These are phyloP conservation scores for Torymus texanus DNA, from an alignment of 2,888 invertebrate species.

Conservation along the genomic window DNA sequence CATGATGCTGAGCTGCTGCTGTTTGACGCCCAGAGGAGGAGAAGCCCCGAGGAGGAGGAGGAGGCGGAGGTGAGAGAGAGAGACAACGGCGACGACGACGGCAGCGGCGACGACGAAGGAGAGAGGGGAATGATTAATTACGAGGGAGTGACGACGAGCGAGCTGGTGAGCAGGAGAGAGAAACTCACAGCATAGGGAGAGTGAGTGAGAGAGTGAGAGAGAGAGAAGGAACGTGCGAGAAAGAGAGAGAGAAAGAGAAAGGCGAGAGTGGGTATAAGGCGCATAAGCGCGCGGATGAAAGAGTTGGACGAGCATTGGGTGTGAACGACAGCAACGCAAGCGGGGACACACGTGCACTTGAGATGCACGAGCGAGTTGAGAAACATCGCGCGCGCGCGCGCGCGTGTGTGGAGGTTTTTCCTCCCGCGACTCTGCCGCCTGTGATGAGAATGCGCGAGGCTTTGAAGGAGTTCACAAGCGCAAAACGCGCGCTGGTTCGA, in stretches of 20 bases:
- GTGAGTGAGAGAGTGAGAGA: constrained; percentile 47
- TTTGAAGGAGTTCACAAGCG: constrained; percentile 21
- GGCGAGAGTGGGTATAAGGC: constrained; percentile 46
- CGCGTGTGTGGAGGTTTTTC: too few species aligned
- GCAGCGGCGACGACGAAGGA: constrained; percentile 57
- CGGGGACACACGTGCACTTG: background rate
- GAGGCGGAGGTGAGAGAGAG: constrained; percentile 44
- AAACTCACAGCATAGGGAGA: constrained; percentile 49
- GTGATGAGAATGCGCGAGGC: constrained; percentile 34
- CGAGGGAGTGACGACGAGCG: constrained; percentile 68
- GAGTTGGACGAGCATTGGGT: constrained; percentile 53
- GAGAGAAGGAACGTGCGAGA: constrained; percentile 49
- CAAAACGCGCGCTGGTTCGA: background rate
- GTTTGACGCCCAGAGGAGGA: constrained; percentile 56
- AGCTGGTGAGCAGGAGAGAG: constrained; percentile 49
- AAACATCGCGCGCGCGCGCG: background rate
- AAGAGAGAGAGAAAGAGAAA: constrained; percentile 57
- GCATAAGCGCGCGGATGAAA: constrained; percentile 45
- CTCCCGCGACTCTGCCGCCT: background rate
- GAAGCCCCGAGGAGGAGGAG: constrained; percentile 8
- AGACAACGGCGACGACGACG: constrained; percentile 54
- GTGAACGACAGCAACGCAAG: constrained; percentile 39
- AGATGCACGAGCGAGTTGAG: constrained; percentile 2
- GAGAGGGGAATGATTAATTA: constrained; percentile 74
- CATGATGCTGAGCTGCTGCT: constrained; percentile 63